Conservation (phyloP, 2,113 vertebrate species). For the Illadopsis cleaveri region DNA sequence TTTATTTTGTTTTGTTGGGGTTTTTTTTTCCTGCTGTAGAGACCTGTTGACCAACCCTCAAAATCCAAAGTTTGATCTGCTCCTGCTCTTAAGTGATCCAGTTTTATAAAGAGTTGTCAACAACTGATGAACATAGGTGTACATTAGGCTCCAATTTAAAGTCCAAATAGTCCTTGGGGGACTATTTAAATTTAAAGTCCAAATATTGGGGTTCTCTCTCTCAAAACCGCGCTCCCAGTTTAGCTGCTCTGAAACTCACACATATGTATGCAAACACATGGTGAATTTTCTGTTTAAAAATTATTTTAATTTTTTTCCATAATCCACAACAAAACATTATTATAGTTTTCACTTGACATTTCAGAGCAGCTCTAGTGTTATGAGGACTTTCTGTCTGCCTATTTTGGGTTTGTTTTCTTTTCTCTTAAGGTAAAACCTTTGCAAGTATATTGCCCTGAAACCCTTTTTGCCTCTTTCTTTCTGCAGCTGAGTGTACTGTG, state of each 20-base stretch:
- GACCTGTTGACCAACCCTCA: neutral
- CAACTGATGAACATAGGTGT: neutral
- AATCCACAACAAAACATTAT: neutral
- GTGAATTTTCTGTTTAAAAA: neutral
- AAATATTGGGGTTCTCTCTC: neutral
- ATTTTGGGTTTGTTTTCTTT: neutral
- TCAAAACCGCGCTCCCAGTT: neutral
- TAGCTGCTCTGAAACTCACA: neutral
- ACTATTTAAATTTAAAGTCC: too few relatives aligned
- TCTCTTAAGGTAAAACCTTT: neutral
- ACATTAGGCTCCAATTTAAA: neutral
- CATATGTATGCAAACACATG: neutral
- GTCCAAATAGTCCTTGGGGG: neutral
- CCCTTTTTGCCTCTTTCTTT: neutral
- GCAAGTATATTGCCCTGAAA: neutral
- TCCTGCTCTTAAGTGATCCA: neutral
- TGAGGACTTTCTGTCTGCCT: neutral
- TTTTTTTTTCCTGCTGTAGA: neutral
- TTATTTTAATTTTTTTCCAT: neutral
- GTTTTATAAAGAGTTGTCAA: neutral
- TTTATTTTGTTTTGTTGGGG: neutral
- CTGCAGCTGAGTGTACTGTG: conserved; percentile 93
- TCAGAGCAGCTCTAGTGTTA: neutral
- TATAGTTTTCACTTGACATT: neutral
- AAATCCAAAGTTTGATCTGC: neutral